These are phyloP conservation scores for Zoanthus sansibaricus DNA, from an alignment of 92 coral and sea anemone genomes.

Conservation along the genomic window DNA sequence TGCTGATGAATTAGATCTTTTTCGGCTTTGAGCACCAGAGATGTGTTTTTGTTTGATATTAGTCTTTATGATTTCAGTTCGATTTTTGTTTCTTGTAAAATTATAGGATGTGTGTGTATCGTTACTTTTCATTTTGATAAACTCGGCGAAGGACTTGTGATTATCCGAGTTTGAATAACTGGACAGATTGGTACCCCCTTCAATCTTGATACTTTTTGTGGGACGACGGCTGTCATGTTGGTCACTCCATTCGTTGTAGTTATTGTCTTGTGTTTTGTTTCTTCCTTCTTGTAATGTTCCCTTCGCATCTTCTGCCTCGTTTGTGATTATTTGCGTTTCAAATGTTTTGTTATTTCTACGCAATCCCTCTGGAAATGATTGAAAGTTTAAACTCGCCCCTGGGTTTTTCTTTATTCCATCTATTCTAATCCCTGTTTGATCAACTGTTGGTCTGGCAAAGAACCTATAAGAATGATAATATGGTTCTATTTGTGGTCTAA, in stretches of 20 bases:
- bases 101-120: background rate
- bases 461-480: background rate
- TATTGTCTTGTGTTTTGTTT: no score
- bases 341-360: background rate
- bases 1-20: background rate
- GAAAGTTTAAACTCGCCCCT: constrained; percentile 34
- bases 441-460: background rate
- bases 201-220: background rate
- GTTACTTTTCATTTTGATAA: background rate
- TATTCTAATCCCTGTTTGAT: constrained; percentile 23
- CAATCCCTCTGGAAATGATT: background rate
- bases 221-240: background rate
- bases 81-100: background rate
- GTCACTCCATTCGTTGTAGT: background rate
- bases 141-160: background rate
- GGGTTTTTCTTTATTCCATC: constrained; percentile 51
- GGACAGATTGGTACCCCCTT: background rate
- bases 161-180: background rate
- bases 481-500: background rate
- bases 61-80: background rate
- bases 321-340: background rate
- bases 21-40: background rate
- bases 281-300: background rate
- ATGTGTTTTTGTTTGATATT: background rate
- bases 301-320: background rate